Base-by-base conservation (phyloP, 2,888 invertebrate species). In the Leucophenga maculata region DNA sequence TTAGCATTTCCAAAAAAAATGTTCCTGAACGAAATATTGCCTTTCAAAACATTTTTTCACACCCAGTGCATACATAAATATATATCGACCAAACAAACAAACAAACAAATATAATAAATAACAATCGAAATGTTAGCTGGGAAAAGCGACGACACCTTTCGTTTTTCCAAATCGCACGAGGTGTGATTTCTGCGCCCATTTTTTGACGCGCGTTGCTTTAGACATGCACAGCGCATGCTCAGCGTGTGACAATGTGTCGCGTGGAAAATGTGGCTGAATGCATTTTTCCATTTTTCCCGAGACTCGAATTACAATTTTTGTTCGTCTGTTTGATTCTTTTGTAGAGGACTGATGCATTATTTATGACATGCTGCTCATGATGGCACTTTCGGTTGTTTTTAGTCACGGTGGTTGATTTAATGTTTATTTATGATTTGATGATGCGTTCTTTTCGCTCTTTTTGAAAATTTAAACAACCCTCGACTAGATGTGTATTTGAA, bases 301-400 rank as follows among this genome's bases (percentile, higher is more conserved):
- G 62, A 48, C 48, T 64, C 46, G 62, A 64, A 64, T 64, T 64
- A 18, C 46, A 64, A 64, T 64, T 64, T 39, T 60, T n/a, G n/a
- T n/a, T n/a, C n/a, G n/a, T n/a, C n/a, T n/a, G n/a, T n/a, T n/a
- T 60, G 8, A 11, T 39, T 39, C 11, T 39, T 39, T 39, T 39
- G 39, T 39, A 16, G 50, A 20, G 44, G 62, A 22, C 46, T 48
- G 8, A 46, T 64, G 62, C 62, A 64, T 64, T 64, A 64, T 64
- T 64, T 64, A 64, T 64, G 62, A 64, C 62, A 48, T 6, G n/a
- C 46, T 26, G 26, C 26, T 26, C 26, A 26, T 46, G 48, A 18
- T 46, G 62, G 14, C 13, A 26, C 26, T 31, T 14, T 48, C 4
- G 48, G 8, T 6, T 22, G 32, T 11, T 22, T 26, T 60, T 64